These are phyloP conservation scores for Drosophila colorata DNA, from an alignment of 2,888 invertebrate genomes.

Conservation along the genomic window DNA sequence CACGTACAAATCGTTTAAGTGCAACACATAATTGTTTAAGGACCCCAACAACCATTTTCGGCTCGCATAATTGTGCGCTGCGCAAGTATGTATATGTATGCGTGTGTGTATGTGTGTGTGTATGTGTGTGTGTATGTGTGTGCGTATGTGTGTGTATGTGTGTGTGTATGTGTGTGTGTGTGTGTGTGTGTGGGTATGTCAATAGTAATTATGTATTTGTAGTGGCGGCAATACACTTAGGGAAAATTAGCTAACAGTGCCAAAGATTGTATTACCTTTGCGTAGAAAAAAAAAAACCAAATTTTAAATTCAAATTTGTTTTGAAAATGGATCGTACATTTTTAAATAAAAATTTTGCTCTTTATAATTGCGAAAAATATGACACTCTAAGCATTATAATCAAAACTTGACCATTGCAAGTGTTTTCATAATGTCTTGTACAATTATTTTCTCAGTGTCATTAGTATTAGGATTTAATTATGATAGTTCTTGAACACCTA, in stretches of 20 bases:
- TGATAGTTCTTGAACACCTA: too few relatives aligned
- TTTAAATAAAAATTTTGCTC: too few relatives aligned
- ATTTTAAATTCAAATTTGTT: too few relatives aligned
- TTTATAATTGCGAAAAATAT: too few relatives aligned
- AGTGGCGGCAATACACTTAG: constrained; percentile 18
- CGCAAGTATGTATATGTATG: background rate
- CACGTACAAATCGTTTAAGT: constrained; percentile 80
- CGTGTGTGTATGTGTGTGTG: background rate
- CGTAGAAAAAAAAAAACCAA: background rate
- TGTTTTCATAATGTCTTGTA: too few relatives aligned
- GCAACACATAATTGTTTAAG: constrained; percentile 77
- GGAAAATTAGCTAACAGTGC: constrained; percentile 4
- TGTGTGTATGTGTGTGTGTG: constrained; percentile 6
- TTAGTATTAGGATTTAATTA: too few relatives aligned
- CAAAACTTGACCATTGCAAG: too few relatives aligned
- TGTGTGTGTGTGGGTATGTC: constrained; percentile 50
- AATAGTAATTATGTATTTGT: constrained; percentile 63
- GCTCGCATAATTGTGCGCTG: constrained; percentile 43
- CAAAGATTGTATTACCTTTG: too few relatives aligned
- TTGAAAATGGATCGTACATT: too few relatives aligned
- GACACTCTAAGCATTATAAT: too few relatives aligned
- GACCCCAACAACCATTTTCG: constrained; percentile 58
- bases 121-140: too few relatives aligned
- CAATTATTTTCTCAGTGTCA: too few relatives aligned
- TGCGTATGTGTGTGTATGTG: background rate